Evolutionary conservation across 2,797 vertebrate species (phyloP).

Genomic region (Pipistrellus kuhlii): DNA sequence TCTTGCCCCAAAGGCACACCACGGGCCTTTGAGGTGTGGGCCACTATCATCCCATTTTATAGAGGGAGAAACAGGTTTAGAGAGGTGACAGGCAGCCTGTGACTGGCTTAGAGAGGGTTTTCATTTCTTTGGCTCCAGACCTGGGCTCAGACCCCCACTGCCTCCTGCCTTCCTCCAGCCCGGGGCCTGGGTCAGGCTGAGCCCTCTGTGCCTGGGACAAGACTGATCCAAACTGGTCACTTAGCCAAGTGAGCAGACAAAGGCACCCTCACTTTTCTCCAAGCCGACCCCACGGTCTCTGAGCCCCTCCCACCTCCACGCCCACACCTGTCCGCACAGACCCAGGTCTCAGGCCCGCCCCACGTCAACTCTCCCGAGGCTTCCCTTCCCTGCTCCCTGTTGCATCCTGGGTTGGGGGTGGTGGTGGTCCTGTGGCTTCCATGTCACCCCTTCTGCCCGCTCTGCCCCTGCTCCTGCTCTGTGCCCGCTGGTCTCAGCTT

Average conservation of each 20-base stretch:
- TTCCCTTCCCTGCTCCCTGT: background rate
- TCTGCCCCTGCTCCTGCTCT: too few relatives aligned
- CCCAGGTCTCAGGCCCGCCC: background rate
- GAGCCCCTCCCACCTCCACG: background rate
- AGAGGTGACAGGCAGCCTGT: background rate
- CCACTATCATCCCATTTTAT: background rate
- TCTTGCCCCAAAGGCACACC: background rate
- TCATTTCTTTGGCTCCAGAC: background rate
- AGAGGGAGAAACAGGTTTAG: background rate
- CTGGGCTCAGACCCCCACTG: background rate
- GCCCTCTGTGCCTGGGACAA: background rate
- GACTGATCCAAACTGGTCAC: too few relatives aligned
- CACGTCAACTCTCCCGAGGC: background rate
- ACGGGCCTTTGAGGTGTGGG: background rate
- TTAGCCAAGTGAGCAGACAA: too few relatives aligned
- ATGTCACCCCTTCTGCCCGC: background rate
- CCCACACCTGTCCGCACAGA: background rate
- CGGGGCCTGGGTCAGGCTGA: background rate
- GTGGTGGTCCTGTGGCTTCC: accelerated
- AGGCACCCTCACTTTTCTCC: background rate
- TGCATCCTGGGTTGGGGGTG: too few relatives aligned
- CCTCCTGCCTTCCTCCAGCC: background rate
- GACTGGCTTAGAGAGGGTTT: background rate
- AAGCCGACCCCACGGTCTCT: background rate
- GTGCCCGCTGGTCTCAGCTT: background rate